These are phyloP conservation scores for Lacerta viridis DNA, from an alignment of 2,797 vertebrate species.

Conservation along the genomic window DNA sequence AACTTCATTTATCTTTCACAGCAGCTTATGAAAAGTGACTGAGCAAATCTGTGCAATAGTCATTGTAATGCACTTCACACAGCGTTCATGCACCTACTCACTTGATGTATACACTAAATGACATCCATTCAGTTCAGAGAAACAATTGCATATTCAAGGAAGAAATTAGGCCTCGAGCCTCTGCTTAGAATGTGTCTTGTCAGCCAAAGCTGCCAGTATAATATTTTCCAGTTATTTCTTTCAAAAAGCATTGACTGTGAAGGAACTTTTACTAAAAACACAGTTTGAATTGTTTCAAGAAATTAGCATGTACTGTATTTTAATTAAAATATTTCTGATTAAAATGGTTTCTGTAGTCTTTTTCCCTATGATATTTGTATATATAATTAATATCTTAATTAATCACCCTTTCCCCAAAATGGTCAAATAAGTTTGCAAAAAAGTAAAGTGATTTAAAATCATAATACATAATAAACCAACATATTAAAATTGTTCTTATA, in stretches of 20 bases:
- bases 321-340: background rate
- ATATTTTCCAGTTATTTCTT: slow-evolving; percentile 53
- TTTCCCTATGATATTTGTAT: slow-evolving; percentile 1
- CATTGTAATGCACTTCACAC: slow-evolving; percentile 28
- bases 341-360: background rate
- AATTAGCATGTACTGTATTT: slow-evolving; percentile 34
- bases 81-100: slow-evolving; percentile 31
- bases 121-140: slow-evolving; percentile 47
- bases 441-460: too few species aligned
- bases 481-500: too few species aligned
- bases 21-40: slow-evolving; percentile 33
- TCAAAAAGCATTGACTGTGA: slow-evolving; percentile 23
- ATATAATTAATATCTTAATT: background rate
- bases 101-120: slow-evolving; percentile 58
- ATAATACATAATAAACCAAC: too few species aligned
- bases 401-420: too few species aligned
- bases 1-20: slow-evolving; percentile 31
- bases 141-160: slow-evolving; percentile 48
- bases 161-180: slow-evolving; percentile 52
- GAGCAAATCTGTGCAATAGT: slow-evolving; percentile 41
- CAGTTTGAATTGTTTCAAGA: slow-evolving; percentile 42
- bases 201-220: slow-evolving; percentile 36
- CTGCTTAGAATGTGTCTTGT: slow-evolving; percentile 56
- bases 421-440: too few species aligned
- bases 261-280: slow-evolving; percentile 15